Evolutionary conservation across 2,797 vertebrate species (phyloP), one percentile per base, ranked within the genome.

Genomic region (Ataeniobius toweri): DNA sequence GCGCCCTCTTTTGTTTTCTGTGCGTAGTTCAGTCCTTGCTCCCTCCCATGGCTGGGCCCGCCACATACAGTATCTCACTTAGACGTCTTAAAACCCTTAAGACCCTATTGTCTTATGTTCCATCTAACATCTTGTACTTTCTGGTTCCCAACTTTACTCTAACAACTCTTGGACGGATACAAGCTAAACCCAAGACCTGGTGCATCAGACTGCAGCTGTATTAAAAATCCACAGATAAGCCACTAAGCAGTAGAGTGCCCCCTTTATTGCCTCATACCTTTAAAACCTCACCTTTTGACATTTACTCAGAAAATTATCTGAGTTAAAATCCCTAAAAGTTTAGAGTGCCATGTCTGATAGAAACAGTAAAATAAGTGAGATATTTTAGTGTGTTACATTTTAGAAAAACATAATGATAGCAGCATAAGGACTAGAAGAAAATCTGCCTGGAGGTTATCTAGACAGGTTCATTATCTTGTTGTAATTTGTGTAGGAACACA

Each of bases 141-240:
- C 77, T 44, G 63, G 48, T 3, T 3, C n/a, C 31, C 73, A 4
- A 58, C 77, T 56, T 53, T 7, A 69, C 70, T 46, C 78, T 41
- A 68, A 50, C 76, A 58, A 75, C 83, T 69, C 79, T 81, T 83
- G 80, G 81, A 75, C 44, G 5, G 78, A 85, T 26, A 8, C 68
- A 48, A 72, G 74, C 72, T 85, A 84, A 91, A 86, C 86, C 77
- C 0, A 0, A 61, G 88, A 91, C 80, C 86, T 71, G 56, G 0
- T 56, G 80, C 84, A 81, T 86, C 84, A 86, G 78, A 4, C 72
- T 13, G 63, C 76, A 55, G 77, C 73, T 71, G 0, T 28, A 63
- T 18, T 63, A 10, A 84, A 56, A 41, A 77, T 68, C 78, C 41
- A 13, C 0, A 59, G 77, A 81, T 6, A 7, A 36, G 44, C 55